Percentiles rank a stretch among this genome's conserved stretches.
Conservation (phyloP, 2,888 invertebrate genomes). For the Himalopsyche kuldschensis region DNA sequence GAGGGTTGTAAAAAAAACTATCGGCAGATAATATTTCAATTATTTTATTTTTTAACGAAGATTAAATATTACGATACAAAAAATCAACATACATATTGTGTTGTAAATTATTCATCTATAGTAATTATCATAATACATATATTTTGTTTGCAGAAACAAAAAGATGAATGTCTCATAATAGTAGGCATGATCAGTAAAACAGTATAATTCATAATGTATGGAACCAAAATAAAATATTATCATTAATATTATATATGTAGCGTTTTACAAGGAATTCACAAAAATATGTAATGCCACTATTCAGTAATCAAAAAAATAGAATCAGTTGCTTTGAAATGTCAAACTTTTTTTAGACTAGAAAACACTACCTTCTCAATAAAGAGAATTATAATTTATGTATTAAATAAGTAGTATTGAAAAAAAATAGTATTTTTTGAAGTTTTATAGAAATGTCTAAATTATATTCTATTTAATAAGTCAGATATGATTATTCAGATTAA, state of each 20-base stretch:
- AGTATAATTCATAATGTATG: too few relatives aligned
- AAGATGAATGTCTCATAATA: too few relatives aligned
- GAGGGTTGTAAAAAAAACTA: not conserved
- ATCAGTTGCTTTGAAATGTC: not conserved
- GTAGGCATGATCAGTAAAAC: too few relatives aligned
- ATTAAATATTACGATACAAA: not conserved
- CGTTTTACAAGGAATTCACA: not conserved
- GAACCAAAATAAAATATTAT: not conserved
- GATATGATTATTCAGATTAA: too few relatives aligned
- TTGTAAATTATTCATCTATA: not conserved
- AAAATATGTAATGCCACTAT: not conserved
- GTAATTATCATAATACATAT: not conserved
- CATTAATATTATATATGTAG: not conserved
- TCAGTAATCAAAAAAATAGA: not conserved
- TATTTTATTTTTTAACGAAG: not conserved
- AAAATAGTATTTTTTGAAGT: not conserved
- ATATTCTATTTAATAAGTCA: too few relatives aligned
- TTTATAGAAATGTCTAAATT: too few relatives aligned
- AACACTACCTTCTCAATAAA: not conserved
- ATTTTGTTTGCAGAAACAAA: not conserved
- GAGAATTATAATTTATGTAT: not conserved
- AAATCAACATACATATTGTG: not conserved
- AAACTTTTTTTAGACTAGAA: not conserved
- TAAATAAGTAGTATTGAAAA: not conserved
- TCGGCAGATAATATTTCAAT: not conserved